Conservation (phyloP, 1,140 invertebrate genomes). For the Radopholus similis region DNA sequence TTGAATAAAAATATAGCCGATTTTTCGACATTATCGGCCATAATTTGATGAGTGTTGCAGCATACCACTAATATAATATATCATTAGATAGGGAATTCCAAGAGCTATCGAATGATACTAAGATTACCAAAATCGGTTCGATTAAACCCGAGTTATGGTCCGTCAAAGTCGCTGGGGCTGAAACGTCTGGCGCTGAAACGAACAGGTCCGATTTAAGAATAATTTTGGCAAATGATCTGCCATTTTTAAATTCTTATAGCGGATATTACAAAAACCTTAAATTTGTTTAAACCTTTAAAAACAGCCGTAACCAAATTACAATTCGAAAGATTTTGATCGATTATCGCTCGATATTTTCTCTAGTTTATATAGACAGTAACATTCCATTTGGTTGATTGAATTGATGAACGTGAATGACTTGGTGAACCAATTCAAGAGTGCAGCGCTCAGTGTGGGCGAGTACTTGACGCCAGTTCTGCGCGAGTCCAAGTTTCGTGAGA, state of each 20-base stretch:
- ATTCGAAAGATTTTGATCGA: neutral
- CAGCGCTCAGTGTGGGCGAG: slow-evolving; percentile 73
- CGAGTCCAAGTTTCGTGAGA: slow-evolving; percentile 97
- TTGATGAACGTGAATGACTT: slow-evolving; percentile 33
- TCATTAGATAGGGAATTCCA: too few species aligned
- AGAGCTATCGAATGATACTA: too few species aligned
- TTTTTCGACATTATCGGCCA: too few species aligned
- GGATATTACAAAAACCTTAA: neutral
- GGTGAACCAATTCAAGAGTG: slow-evolving; percentile 30
- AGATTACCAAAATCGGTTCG: too few species aligned
- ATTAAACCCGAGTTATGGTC: too few species aligned
- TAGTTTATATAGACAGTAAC: neutral
- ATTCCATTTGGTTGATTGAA: neutral
- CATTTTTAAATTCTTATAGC: neutral
- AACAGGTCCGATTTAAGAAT: neutral
- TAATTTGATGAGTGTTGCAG: too few species aligned
- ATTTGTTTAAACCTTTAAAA: neutral
- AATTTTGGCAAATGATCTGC: neutral
- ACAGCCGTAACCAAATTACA: neutral
- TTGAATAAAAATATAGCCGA: too few species aligned
- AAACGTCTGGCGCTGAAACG: too few species aligned
- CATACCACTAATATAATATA: too few species aligned
- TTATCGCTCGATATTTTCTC: neutral
- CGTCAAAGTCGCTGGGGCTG: too few species aligned
- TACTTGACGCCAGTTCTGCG: slow-evolving; percentile 91